Percentiles rank a stretch among this genome's conserved stretches.
Evolutionary conservation across 2,797 vertebrate genomes (phyloP).

Genomic region (Sorex maritimensis): DNA sequence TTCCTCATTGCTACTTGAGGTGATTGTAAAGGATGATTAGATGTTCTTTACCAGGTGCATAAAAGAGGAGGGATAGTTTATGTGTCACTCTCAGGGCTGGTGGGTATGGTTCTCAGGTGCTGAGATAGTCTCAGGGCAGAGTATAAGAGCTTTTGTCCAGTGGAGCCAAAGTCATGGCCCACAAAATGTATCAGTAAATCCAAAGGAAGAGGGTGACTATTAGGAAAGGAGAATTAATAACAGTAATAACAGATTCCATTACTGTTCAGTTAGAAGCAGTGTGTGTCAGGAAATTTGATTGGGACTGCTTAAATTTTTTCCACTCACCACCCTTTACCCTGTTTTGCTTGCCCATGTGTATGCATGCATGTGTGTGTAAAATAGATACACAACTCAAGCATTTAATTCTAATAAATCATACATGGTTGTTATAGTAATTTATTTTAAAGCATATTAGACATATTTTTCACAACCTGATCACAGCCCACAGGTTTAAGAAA

Average conservation of each 20-base stretch:
- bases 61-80: constrained; percentile 22
- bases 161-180: not conserved
- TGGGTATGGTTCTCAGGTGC: not conserved
- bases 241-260: not conserved
- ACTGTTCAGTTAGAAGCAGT: constrained; percentile 32
- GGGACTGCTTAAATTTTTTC: too few relatives aligned
- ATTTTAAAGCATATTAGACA: too few relatives aligned
- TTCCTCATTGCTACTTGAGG: not conserved
- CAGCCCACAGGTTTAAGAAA: too few relatives aligned
- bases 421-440: too few relatives aligned
- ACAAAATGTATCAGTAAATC: constrained; percentile 53
- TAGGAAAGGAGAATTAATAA: constrained; percentile 5
- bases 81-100: not conserved
- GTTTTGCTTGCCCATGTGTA: too few relatives aligned
- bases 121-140: not conserved
- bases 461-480: too few relatives aligned
- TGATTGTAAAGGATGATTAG: constrained; percentile 49
- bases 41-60: constrained; percentile 52
- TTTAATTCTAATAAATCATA: too few relatives aligned
- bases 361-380: too few relatives aligned
- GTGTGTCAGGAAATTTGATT: not conserved
- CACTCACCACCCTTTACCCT: too few relatives aligned
- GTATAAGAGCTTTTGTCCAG: not conserved
- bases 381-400: too few relatives aligned
- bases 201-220: constrained; percentile 30